Base-by-base conservation (phyloP, 1,140 invertebrate genomes). In the Eurosta solidaginis region DNA sequence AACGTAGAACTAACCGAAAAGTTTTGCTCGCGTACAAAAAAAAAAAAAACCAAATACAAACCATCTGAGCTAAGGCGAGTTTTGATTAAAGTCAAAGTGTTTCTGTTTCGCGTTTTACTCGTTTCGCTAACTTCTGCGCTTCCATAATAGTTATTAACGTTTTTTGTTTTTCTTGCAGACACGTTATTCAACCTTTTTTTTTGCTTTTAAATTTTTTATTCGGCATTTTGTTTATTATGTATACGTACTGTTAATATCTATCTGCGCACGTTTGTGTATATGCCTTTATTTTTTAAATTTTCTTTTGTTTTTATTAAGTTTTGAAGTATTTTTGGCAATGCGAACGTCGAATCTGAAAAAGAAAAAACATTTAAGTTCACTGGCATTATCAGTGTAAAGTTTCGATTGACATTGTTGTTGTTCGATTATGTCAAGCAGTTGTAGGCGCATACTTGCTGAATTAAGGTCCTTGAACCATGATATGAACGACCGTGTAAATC, bases 401-500 rank as follows among this genome's bases (percentile, higher is more conserved):
- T 42, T 40, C 59, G 59, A 59, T 59, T 59, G 54, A 17, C 27
- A 59, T 59, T 59, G 54, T 68, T 68, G 59, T 10, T 36, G 54
- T 36, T 59, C 33, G 17, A n/a, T 63, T 40, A 68, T 1, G 14
- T 20, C 54, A 10, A 68, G n/a, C 6, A 20, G 33, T 68, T 68
- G 54, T 68, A 68, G 59, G 59, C 22, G 59, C 59, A 33, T 68
- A 20, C n/a, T n/a, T 68, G 9, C 10, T 33, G 33, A 20, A 68
- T 10, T 27, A 14, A 68, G 33, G 33, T 40, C 59, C 59, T 42
- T 68, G 59, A 68, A 68, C 59, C 59, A 2, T 9, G 1, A 20
- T n/a, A 68, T 68, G 59, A 68, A 68, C 59, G 59, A 3, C 59
- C 59, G n/a, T 40, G 59, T 40, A 68, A 68, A 68, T 6, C 33